phyloP scores from a whole-genome alignment of 2,797 vertebrate species.

The Aratinga solstitialis region DNA sequence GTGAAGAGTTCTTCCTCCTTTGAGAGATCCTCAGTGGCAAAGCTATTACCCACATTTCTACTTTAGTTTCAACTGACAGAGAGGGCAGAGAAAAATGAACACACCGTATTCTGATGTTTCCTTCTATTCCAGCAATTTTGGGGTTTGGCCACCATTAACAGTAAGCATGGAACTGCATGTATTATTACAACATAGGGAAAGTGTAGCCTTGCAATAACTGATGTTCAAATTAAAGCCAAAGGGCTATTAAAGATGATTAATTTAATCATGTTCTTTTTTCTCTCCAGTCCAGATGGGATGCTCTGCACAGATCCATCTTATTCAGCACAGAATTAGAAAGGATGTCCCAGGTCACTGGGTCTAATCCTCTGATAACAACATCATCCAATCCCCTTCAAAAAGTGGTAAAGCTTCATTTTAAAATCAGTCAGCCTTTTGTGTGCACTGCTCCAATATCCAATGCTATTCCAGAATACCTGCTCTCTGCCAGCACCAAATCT shows the following conservation, averaged over 20 bases:
- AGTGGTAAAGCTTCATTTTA: neutral
- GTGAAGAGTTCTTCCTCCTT: neutral
- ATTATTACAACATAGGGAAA: neutral
- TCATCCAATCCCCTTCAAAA: neutral
- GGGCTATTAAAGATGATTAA: neutral
- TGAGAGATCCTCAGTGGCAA: neutral
- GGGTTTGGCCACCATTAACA: neutral
- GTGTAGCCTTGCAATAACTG: neutral
- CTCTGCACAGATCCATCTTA: neutral
- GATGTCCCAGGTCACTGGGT: neutral
- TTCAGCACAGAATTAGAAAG: neutral
- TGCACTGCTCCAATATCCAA: neutral
- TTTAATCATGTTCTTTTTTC: neutral
- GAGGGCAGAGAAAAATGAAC: neutral
- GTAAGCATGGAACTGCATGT: neutral
- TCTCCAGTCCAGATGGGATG: neutral
- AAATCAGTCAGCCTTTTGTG: neutral
- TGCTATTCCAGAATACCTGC: neutral
- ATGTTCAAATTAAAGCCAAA: neutral
- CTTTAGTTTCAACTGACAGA: neutral
- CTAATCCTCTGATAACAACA: neutral
- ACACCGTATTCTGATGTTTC: neutral
- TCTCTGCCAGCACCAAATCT: neutral
- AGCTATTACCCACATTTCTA: neutral
- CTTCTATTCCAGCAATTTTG: neutral